Evolutionary conservation across 2,888 invertebrate genomes (phyloP), one percentile per base, ranked within the genome.

Genomic region (Metopia argyrocephala): DNA sequence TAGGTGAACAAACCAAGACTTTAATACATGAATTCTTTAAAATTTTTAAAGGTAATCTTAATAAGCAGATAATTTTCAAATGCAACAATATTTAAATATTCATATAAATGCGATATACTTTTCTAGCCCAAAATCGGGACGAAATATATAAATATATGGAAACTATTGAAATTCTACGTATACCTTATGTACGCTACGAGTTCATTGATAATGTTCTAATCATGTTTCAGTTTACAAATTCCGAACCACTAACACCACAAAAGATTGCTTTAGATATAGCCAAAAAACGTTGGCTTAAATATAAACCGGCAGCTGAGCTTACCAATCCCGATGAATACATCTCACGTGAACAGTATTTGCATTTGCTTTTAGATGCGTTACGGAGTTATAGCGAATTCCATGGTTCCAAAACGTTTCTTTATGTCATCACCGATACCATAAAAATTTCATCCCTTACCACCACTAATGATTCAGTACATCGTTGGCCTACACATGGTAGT

Each of bases 131-230:
- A 59, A 85, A 85, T 54, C 81, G 74, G 7, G 81, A 81, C 59
- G 57, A 85, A n/a, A 83, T 90, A 2, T 79, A 66, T 15, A 86
- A 83, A 2, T 89, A 88, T 64, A 82, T 90, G 18, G 82, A 85
- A 1, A 84, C 85, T 1, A 88, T 90, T 7, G 78, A 85, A 1
- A 68, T 83, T 25, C 59, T 89, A 2, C 85, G 86, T 20, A 89
- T 87, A 23, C 87, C 87, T 0, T 89, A 86, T 79, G 83, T 89
- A 3, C 87, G 89, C 5, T 90, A 83, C 48, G 85, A 87, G 46
- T 87, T 88, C 27, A 86, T 89, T 6, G 86, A 90, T 83, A 84
- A 86, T 25, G 88, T 90, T 50, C 82, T 90, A 12, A 85, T 86
- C 21, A 70, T 88, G 6, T 88, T 88, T 45, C 85, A 86, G 69